Base-by-base conservation (phyloP, 2,888 invertebrate genomes). In the Cheilosia vernalis region DNA sequence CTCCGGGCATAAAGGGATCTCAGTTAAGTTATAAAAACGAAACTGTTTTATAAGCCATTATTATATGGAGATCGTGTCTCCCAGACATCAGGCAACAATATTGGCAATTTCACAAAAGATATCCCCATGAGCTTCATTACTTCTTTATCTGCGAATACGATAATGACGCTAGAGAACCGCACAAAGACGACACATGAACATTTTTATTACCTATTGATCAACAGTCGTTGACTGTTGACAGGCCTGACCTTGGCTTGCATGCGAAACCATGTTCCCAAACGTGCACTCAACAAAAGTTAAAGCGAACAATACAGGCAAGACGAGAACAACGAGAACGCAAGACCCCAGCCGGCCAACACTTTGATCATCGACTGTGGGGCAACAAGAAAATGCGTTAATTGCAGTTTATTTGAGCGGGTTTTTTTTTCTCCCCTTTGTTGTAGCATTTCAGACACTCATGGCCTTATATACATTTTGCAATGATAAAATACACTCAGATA, bases 311-410 rank as follows among this genome's bases (percentile, higher is more conserved):
- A 30, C 9, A 30, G 30, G 30, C 2, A 17, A 9, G 33, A 19
- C 49, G 42, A 79, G 61, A 74, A 64, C 42, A 47, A 55, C 19
- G 44, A 44, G 72, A 72, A 53, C 37, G 21, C 10, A 37, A 51
- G 66, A n/a, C 4, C 13, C 44, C 24, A 9, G 24, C 27, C 42
- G 49, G 42, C 63, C 63, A 53, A 21, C 58, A 61, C 21, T 37
- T 37, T 60, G 55, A 24, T 19, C 49, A 61, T 44, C 77, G 61
- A 60, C 53, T 61, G 77, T 77, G 67, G 47, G 49, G 61, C 61
- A 64, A 67, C 13, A 51, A 64, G 53, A 72, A 82, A 82, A 77
- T 77, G 72, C 77, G 66, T 77, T 66, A 72, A 77, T 77, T 82
- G 82, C 70, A 66, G 21, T 66, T 77, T 72, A 58, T 60, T 61